These are phyloP conservation scores for Micromys minutus DNA, from an alignment of 2,113 vertebrate species.

Conservation along the genomic window DNA sequence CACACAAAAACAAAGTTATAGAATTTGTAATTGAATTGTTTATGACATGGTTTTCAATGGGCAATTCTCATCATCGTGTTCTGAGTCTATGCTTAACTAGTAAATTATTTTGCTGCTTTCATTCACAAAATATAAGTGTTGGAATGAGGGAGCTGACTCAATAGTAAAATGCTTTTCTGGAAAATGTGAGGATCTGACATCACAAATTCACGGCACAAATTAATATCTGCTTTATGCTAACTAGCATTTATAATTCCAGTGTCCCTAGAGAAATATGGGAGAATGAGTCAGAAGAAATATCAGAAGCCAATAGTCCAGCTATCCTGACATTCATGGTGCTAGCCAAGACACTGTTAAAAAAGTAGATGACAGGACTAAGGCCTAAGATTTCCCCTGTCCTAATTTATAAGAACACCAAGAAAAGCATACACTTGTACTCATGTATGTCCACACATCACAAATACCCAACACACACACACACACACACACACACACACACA, in stretches of 20 bases:
- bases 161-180: not conserved
- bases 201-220: not conserved
- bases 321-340: not conserved
- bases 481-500: not conserved
- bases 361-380: no score
- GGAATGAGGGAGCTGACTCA: no score
- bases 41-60: not conserved
- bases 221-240: no score
- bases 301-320: not conserved
- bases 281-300: not conserved
- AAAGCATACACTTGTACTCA: not conserved
- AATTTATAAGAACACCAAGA: not conserved
- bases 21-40: not conserved
- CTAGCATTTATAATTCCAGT: not conserved
- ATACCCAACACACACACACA: not conserved
- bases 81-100: not conserved
- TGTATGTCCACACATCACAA: not conserved
- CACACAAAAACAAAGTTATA: not conserved
- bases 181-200: not conserved
- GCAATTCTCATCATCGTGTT: not conserved
- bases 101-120: not conserved
- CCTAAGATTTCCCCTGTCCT: no score
- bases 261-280: no score
- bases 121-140: not conserved
- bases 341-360: not conserved